Percentiles rank a stretch among this genome's conserved stretches.
phyloP scores from a whole-genome alignment of 1,140 invertebrate genomes.

The Camponotus floridanus region DNA sequence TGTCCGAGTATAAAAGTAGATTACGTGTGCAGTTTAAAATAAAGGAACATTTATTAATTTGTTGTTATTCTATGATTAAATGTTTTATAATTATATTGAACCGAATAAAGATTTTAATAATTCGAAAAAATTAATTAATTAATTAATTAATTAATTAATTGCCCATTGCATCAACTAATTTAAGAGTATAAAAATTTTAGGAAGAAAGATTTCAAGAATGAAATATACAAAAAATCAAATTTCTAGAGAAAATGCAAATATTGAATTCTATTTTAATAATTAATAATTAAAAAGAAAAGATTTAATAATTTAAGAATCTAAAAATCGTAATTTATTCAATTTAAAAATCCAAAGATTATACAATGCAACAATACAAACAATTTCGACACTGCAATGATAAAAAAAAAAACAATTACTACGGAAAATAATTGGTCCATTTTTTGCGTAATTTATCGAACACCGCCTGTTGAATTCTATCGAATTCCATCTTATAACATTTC shows the following conservation, averaged over 20 bases:
- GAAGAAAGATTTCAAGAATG: not conserved
- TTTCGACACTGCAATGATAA: not conserved
- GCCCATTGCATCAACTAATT: not conserved
- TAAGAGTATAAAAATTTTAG: not conserved
- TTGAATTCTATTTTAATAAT: not conserved
- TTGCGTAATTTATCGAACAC: conserved; percentile 24
- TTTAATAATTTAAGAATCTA: not conserved
- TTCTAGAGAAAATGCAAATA: not conserved
- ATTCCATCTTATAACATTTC: conserved; percentile 9
- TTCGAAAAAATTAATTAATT: not conserved
- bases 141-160: not conserved
- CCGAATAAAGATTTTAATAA: not conserved
- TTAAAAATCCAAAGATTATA: conserved; percentile 10
- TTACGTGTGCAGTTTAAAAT: not conserved
- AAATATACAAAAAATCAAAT: not conserved
- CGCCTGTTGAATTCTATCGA: not conserved
- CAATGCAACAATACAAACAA: not conserved
- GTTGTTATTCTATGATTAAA: too few species aligned
- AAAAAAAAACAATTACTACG: not conserved
- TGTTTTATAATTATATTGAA: not conserved
- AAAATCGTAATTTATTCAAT: not conserved
- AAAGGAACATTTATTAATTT: not conserved
- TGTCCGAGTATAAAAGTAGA: not conserved
- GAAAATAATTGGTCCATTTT: not conserved
- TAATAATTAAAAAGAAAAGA: not conserved